phyloP scores from a whole-genome alignment of 2,113 vertebrate genomes.

The Nycticryphes semicollaris region DNA sequence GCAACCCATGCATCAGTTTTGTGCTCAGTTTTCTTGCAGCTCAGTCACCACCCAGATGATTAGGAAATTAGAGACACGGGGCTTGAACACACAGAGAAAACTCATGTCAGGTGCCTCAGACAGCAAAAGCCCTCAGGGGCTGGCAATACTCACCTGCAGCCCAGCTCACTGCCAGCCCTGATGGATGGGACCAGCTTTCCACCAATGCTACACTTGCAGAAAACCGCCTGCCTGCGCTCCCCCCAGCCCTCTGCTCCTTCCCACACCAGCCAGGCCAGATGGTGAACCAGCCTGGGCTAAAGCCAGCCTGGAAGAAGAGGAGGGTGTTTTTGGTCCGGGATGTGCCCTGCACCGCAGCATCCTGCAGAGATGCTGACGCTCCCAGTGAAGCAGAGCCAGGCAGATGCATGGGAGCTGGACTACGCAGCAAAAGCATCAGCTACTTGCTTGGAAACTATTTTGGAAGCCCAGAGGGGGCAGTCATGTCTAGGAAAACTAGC shows the following conservation, averaged over 20 bases:
- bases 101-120: neutral
- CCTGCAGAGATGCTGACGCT: neutral
- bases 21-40: neutral
- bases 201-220: fast-evolving
- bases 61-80: neutral
- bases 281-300: neutral
- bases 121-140: neutral
- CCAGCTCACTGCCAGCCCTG: neutral
- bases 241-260: neutral
- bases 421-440: neutral
- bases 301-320: neutral
- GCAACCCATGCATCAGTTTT: neutral
- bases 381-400: fast-evolving
- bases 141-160: neutral
- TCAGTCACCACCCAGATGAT: neutral
- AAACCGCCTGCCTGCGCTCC: neutral
- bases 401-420: fast-evolving
- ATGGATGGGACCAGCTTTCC: neutral
- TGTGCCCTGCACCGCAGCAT: no score
- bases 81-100: neutral
- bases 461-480: neutral
- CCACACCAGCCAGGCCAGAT: fast-evolving
- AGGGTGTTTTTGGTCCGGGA: neutral
- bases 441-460: neutral
- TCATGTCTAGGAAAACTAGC: neutral